Evolutionary conservation across 2,888 invertebrate species (phyloP), one percentile per base, ranked within the genome.

Genomic region (Rhagophthalmus giganteus): DNA sequence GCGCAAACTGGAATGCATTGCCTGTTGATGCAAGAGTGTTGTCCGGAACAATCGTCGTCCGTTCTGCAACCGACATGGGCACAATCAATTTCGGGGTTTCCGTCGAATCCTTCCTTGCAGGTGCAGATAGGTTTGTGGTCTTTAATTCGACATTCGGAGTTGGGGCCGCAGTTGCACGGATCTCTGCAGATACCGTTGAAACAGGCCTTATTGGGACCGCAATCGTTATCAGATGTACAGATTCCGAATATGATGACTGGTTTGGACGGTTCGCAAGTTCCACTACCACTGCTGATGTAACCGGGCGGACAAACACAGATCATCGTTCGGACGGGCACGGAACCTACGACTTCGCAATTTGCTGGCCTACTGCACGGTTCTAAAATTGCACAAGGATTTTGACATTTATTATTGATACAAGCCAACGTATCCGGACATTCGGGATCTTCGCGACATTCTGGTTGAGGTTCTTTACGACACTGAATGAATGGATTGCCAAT

Each of bases 271-370:
- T 85, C 84, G 68, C 92, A 91, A 27, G 87, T 82, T 35, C 90
- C 90, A 59, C 84, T 85, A 44, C 91, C 92, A 58, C 86, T 87
- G 73, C 88, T 90, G 2, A 91, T 83, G 64, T 90, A 93, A 10
- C 94, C 94, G 38, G 89, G 88, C 14, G 93, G 90, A 65, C 94
- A 94, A 2, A 90, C 83, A 69, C 94, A 94, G 25, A 91, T 82
- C 88, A 94, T 90, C 1, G 93, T 92, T 55, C 93, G 81, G 3
- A 93, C 88, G 0, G 94, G 92, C 14, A 87, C 73, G 2, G 92
- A 89, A 1, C 87, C 84, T 13, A 90, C 82, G 0, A 92, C 91
- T 73, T 86, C 83, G 68, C 94, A 94, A 56, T 82, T 82, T 0
- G 93, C 86, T 24, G 92, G 91, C 40, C 81, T 79, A 31, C 83